Evolutionary conservation across 2,113 vertebrate species (phyloP).

Genomic region (Proterorhinus semilunaris): DNA sequence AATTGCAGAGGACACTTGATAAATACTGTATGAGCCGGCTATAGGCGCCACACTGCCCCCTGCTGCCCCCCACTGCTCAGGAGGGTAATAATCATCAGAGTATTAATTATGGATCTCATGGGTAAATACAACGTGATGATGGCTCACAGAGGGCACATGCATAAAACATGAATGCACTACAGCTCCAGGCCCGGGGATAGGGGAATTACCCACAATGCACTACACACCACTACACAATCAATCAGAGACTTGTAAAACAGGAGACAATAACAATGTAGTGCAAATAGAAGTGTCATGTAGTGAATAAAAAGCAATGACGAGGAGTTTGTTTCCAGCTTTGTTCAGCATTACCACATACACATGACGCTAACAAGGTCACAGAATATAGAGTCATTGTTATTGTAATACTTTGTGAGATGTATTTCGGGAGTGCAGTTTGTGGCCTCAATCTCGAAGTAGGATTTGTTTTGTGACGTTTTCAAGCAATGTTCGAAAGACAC

Average conservation of each 20-base stretch:
- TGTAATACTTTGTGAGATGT: no score
- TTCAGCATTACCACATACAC: no score
- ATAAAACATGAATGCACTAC: conserved; percentile 29
- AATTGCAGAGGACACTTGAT: background rate
- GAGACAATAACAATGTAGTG: background rate
- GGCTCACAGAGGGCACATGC: conserved; percentile 36
- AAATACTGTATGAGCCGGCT: background rate
- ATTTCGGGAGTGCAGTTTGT: no score
- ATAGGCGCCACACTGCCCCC: background rate
- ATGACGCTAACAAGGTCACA: no score
- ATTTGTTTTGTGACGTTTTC: no score
- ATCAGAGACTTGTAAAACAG: background rate
- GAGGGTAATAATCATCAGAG: background rate
- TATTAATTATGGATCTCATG: conserved; percentile 22
- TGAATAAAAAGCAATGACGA: no score
- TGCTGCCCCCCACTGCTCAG: background rate
- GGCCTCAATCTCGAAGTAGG: no score
- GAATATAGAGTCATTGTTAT: no score
- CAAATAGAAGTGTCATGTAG: background rate
- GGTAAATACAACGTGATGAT: background rate
- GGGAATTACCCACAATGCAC: background rate
- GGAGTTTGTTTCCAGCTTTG: no score
- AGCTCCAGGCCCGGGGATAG: conserved; percentile 2
- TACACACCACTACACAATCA: background rate
- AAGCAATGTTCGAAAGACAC: no score